Evolutionary conservation across 2,888 invertebrate genomes (phyloP), one percentile per base, ranked within the genome.

Genomic region (Laspeyria flexula): DNA sequence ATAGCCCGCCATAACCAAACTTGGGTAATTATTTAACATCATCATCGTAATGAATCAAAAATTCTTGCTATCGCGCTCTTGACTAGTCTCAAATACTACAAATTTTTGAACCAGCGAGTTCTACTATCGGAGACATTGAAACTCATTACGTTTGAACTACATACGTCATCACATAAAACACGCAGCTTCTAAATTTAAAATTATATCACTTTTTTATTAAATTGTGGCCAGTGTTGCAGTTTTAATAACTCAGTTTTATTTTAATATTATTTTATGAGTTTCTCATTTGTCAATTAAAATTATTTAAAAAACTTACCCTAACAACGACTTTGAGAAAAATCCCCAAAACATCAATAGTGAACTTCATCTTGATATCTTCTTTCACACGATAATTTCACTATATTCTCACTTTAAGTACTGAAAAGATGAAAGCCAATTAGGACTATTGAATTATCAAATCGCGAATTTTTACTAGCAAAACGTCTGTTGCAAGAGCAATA

Each of bases 301-400:
- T n/a, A n/a, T n/a, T n/a, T n/a, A n/a, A n/a, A 49, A 29, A 52
- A 86, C 90, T 85, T 82, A 93, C 93, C 90, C 77, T 91, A 70
- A 93, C 72, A 41, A 93, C 93, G 55, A 93, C 86, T 86, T 93
- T 93, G 54, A 93, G 83, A 74, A 93, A 92, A 60, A 93, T 85
- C 55, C 93, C 93, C 81, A 93, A 73, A 12, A 93, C 92, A 51
- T 93, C 93, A 40, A 93, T 81, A 0, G 92, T 88, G 74, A 93
- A 92, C 86, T 92, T 92, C 93, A 93, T 93, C 60, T 83, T 88
- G 83, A 31, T 37, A 79, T 52, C 58, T 60, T 62, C 54, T 71
- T 69, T 63, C 69, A 60, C 64, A 70, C 60, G 73, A 45, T 51
- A 42, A 77, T 66, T 67, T 75, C 86, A 87, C 85, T 79, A 77